Evolutionary conservation across 2,797 vertebrate species (phyloP), one percentile per base, ranked within the genome.

Genomic region (Anabas testudineus): DNA sequence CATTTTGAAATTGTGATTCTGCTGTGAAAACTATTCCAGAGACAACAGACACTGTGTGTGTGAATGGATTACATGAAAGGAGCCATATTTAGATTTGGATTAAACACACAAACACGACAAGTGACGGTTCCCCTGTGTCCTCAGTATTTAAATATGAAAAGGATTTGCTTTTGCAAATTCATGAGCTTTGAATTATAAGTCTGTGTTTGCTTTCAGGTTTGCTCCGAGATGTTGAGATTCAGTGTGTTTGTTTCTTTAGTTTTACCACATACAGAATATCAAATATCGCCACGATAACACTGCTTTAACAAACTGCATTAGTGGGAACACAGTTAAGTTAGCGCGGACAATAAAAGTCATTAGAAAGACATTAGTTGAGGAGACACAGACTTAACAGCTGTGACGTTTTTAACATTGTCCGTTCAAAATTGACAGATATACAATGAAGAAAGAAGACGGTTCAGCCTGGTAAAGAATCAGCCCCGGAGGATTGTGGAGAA

Each of bases 401-500:
- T 41, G 46, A 26, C 2, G 3, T 60, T 67, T 61, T 67, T 74
- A 67, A 71, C 34, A 36, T 36, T 83, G 41, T 61, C 4, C 55
- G 67, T 71, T 51, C 71, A 71, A 67, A 59, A 45, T 74, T 22
- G 82, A 77, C 91, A 99, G 98, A 97, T 99, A 79, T 99, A 99
- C 88, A 95, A 93, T 66, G 97, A 99, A 78, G 98, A 99, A 72
- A 95, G 94, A 79, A 94, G 96, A 71, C 94, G 95, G 48, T 99
- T 98, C 69, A 97, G 95, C 80, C 90, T 99, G 26, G 94, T 96
- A 84, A 96, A 96, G 91, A 99, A 98, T 10, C 95, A 96, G 52
- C 96, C 98, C 16, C 94, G 94, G 52, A 96, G 94, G 78, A 90
- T 99, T 48, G 97, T 99, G 88, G 96, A 99, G 90, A 98, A 96